phyloP scores from a whole-genome alignment of 2,888 invertebrate genomes.

The Strigamia maritima region DNA sequence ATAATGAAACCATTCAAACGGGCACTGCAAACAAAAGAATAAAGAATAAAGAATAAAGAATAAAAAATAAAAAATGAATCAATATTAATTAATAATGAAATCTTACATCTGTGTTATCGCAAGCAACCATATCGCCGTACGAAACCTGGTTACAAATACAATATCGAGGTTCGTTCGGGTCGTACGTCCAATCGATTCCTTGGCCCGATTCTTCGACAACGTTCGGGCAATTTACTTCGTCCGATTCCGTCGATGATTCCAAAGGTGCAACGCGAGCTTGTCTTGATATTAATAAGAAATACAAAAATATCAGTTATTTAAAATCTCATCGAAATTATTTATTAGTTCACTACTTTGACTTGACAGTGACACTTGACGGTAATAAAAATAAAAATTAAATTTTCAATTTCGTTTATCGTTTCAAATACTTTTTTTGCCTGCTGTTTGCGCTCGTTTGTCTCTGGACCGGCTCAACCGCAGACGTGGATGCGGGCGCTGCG shows the following conservation, averaged over 20 bases:
- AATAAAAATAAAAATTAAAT: background rate
- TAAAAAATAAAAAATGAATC: background rate
- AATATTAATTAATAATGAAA: conserved; percentile 1
- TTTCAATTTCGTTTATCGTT: too few species aligned
- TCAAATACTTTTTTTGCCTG: conserved; percentile 37
- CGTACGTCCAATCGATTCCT: conserved; percentile 76
- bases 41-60: background rate
- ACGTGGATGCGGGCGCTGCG: conserved; percentile 44
- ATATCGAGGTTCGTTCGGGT: conserved; percentile 93
- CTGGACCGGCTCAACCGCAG: conserved; percentile 15
- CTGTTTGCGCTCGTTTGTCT: conserved; percentile 27
- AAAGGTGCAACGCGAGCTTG: conserved; percentile 38
- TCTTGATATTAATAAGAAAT: background rate
- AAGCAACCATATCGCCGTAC: conserved; percentile 98
- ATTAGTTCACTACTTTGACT: background rate
- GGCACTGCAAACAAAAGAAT: conserved; percentile 66
- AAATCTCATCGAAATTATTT: background rate
- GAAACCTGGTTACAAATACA: conserved; percentile 96
- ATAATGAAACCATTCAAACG: conserved; percentile 99
- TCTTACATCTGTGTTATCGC: conserved; percentile 92
- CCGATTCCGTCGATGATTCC: conserved; percentile 43
- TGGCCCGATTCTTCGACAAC: conserved; percentile 48
- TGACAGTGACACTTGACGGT: background rate
- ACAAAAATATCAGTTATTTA: background rate
- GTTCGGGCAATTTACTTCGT: conserved; percentile 31